Evolutionary conservation across 2,113 vertebrate species (phyloP).

Genomic region (Syngnathus typhle): DNA sequence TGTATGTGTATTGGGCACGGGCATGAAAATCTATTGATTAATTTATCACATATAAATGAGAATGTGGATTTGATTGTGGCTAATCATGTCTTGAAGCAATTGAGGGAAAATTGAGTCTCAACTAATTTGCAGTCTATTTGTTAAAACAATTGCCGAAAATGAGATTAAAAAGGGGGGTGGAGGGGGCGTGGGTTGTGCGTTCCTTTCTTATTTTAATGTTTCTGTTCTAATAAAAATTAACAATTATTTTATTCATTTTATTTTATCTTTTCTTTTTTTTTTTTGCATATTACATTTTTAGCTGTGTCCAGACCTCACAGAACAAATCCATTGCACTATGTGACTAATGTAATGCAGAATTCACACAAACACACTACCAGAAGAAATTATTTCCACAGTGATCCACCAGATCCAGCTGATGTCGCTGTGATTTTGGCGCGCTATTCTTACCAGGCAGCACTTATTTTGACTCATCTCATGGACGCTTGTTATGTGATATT

Average conservation of each 20-base stretch:
- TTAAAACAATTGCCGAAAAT: neutral
- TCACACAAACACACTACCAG: neutral
- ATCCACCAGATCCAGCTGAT: neutral
- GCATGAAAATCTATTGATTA: neutral
- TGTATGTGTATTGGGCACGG: neutral
- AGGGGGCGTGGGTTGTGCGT: too few relatives aligned
- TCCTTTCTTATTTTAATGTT: neutral
- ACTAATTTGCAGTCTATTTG: neutral
- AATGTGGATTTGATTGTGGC: neutral
- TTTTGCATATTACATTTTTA: neutral
- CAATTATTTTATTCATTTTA: too few relatives aligned
- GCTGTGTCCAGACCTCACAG: neutral
- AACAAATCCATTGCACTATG: neutral
- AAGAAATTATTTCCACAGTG: neutral
- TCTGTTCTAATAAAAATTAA: too few relatives aligned
- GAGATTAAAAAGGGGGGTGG: neutral
- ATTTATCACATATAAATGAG: neutral
- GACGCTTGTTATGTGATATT: slow-evolving; percentile 43
- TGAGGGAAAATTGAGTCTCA: neutral
- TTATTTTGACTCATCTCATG: slow-evolving; percentile 36
- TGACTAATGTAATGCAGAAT: neutral
- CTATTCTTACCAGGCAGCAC: slow-evolving; percentile 22
- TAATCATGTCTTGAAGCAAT: neutral
- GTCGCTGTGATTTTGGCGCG: slow-evolving; percentile 1
- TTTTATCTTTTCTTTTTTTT: too few relatives aligned